A percentile compares a stretch with the other conserved stretches of the same genome.
phyloP scores from a whole-genome alignment of 2,888 invertebrate species.

The Erebia palarica region DNA sequence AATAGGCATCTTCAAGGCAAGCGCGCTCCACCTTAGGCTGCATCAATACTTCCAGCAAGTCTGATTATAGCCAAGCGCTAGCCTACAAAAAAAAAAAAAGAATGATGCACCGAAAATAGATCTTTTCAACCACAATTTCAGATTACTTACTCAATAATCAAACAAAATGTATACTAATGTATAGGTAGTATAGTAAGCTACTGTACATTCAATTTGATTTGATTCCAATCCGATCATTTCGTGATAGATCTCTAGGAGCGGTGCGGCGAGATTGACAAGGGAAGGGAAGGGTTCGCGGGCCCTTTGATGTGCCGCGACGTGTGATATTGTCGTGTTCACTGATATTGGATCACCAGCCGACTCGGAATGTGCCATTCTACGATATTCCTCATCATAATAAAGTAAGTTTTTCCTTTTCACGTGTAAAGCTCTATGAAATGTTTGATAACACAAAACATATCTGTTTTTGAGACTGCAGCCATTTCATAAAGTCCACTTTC shows the following conservation, averaged over 20 bases:
- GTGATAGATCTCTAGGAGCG: too few relatives aligned
- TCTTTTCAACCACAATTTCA: too few relatives aligned
- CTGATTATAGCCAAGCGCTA: too few relatives aligned
- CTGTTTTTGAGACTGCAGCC: not conserved
- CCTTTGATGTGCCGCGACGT: not conserved
- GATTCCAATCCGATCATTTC: too few relatives aligned
- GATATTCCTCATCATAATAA: not conserved
- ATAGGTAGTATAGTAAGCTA: not conserved
- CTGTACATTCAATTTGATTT: not conserved
- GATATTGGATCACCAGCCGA: not conserved
- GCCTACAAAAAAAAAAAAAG: too few relatives aligned
- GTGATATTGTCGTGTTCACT: constrained; percentile 1
- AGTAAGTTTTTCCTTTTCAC: not conserved
- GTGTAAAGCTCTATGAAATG: not conserved
- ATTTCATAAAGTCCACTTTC: too few relatives aligned
- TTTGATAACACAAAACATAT: not conserved
- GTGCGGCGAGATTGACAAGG: not conserved
- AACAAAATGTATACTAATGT: not conserved
- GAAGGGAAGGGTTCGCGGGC: not conserved
- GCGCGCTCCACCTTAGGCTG: too few relatives aligned
- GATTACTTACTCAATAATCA: too few relatives aligned
- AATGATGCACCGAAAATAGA: too few relatives aligned
- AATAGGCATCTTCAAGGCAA: too few relatives aligned
- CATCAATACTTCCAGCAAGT: too few relatives aligned
- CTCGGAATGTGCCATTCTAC: not conserved